Evolutionary conservation across 2,888 invertebrate genomes (phyloP).

Genomic region (Dendrolimus houi): DNA sequence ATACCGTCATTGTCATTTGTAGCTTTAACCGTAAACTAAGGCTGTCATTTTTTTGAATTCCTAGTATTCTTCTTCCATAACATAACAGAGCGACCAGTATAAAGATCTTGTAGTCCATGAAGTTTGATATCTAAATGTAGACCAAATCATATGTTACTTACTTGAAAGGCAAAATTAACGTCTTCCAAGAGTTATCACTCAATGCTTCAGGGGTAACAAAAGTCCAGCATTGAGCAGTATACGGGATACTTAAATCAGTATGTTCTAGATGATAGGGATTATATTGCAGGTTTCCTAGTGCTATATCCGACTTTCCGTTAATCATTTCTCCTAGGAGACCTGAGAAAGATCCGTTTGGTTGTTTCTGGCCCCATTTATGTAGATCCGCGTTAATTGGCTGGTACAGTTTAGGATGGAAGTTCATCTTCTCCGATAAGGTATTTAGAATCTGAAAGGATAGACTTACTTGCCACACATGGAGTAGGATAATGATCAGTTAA

Average conservation of each 20-base stretch:
- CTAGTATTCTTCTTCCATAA: no score
- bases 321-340: constrained; percentile 86
- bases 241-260: constrained; percentile 85
- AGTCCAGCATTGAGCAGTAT: constrained; percentile 89
- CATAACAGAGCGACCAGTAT: no score
- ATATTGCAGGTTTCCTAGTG: constrained; percentile 86
- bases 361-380: constrained; percentile 82
- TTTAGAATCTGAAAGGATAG: constrained; percentile 77
- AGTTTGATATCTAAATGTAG: no score
- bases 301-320: constrained; percentile 81
- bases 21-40: no score
- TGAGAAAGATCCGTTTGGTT: constrained; percentile 79
- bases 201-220: constrained; percentile 89
- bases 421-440: constrained; percentile 81
- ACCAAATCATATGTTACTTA: constrained; percentile 34
- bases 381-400: constrained; percentile 76
- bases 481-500: no score
- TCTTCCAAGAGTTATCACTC: constrained; percentile 89
- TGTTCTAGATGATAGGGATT: constrained; percentile 80
- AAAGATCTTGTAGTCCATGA: no score
- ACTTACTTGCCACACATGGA: no score
- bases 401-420: constrained; percentile 82
- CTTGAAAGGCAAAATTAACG: constrained; percentile 87
- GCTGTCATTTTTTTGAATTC: no score
- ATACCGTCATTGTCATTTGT: no score